phyloP scores from a whole-genome alignment of 1,140 invertebrate species.

The Drosophila grimshawi region DNA sequence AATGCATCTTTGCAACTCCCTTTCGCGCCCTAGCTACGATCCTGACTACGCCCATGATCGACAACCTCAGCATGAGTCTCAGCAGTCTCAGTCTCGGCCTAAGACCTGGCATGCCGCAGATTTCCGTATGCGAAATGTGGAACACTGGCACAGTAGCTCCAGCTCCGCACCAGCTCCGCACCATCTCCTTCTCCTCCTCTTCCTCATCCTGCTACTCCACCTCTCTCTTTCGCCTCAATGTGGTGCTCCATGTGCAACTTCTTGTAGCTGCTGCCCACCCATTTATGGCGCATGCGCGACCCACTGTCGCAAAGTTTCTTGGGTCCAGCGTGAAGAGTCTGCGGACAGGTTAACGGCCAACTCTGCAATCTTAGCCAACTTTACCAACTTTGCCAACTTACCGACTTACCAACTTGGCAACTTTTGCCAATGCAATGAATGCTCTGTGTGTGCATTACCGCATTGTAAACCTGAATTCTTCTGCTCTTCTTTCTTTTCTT shows the following conservation, averaged over 20 bases:
- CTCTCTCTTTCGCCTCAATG: not conserved
- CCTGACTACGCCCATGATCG: not conserved
- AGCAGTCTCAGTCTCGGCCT: constrained; percentile 2
- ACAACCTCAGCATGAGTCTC: not conserved
- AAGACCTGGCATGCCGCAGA: constrained; percentile 35
- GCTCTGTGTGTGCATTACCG: constrained; percentile 70
- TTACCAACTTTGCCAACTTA: not conserved
- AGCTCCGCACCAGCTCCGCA: not conserved
- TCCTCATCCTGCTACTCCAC: constrained; percentile 12
- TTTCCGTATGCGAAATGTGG: constrained; percentile 81
- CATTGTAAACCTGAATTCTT: constrained; percentile 82
- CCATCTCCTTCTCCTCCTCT: not conserved
- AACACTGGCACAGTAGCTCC: constrained; percentile 72
- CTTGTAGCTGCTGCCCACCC: constrained; percentile 23
- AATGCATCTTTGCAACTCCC: no score
- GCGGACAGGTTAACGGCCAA: constrained; percentile 1
- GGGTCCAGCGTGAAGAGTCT: constrained; percentile 14
- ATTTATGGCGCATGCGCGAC: constrained; percentile 45
- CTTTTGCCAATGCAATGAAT: not conserved
- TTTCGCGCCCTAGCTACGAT: not conserved
- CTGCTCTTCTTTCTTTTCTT: constrained; percentile 59
- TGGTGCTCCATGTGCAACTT: constrained; percentile 12
- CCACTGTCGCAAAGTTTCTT: constrained; percentile 17
- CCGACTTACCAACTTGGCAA: not conserved
- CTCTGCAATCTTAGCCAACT: not conserved